Evolutionary conservation across 2,113 vertebrate genomes (phyloP).

Genomic region (Sarotherodon lohbergeri): DNA sequence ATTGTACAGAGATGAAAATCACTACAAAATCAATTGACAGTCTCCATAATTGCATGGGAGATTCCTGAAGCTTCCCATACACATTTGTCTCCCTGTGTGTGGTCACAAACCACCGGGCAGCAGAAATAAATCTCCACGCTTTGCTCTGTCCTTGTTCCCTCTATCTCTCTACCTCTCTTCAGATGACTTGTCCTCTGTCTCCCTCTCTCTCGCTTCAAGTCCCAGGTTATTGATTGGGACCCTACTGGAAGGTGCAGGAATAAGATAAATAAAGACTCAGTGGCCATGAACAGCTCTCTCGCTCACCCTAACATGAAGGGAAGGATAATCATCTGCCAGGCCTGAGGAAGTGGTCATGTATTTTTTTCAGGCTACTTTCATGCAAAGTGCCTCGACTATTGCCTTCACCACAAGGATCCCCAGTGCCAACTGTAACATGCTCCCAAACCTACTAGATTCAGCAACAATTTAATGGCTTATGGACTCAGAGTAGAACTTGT

Average conservation of each 20-base stretch:
- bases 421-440: not conserved
- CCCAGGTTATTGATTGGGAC: conserved; percentile 65
- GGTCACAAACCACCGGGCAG: conserved; percentile 45
- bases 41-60: conserved; percentile 38
- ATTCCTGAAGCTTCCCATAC: conserved; percentile 32
- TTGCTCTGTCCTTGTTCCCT: conserved; percentile 42
- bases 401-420: not conserved
- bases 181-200: conserved; percentile 62
- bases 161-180: not conserved
- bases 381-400: not conserved
- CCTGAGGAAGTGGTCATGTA: not conserved
- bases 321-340: conserved; percentile 45
- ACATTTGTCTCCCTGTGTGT: conserved; percentile 49
- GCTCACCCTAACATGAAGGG: conserved; percentile 47
- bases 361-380: conserved; percentile 7
- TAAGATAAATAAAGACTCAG: conserved; percentile 68
- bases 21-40: conserved; percentile 50
- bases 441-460: not conserved
- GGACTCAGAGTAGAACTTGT: not conserved
- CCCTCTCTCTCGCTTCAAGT: conserved; percentile 39
- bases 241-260: conserved; percentile 43
- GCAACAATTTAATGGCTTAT: not conserved
- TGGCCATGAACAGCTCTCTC: conserved; percentile 58
- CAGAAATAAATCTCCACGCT: conserved; percentile 51
- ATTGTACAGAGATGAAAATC: conserved; percentile 38